Evolutionary conservation across 2,797 vertebrate species (phyloP).

Genomic region (Fistularia commersonii): DNA sequence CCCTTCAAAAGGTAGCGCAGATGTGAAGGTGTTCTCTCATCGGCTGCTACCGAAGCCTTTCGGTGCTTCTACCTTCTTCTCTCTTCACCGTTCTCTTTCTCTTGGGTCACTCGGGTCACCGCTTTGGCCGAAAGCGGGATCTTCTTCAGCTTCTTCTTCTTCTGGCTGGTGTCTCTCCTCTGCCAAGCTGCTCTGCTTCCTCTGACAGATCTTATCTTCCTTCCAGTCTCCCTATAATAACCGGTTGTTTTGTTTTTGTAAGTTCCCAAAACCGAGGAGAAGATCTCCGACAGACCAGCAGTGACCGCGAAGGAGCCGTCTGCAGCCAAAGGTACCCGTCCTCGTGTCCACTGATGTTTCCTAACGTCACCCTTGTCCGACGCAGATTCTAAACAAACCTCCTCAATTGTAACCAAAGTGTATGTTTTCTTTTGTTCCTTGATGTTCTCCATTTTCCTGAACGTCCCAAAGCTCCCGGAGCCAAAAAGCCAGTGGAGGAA

Average conservation of each 20-base stretch:
- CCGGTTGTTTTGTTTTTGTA: constrained; percentile 47
- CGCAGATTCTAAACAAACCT: too few relatives aligned
- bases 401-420: too few relatives aligned
- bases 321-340: constrained; percentile 66
- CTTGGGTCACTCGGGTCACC: too few relatives aligned
- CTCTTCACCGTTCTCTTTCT: neutral
- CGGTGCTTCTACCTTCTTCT: constrained; percentile 19
- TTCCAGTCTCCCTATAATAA: constrained; percentile 21
- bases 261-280: constrained; percentile 58
- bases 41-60: constrained; percentile 19
- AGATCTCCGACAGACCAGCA: constrained; percentile 45
- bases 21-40: neutral
- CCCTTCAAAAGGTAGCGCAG: constrained; percentile 64
- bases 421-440: too few relatives aligned
- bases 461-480: constrained; percentile 54
- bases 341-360: neutral
- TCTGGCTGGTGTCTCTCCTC: too few relatives aligned
- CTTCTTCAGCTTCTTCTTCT: too few relatives aligned
- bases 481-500: constrained; percentile 69
- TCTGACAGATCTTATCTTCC: constrained; percentile 1
- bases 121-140: too few relatives aligned
- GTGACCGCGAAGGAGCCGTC: constrained; percentile 45
- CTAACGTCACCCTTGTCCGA: too few relatives aligned
- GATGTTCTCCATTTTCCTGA: constrained; percentile 11
- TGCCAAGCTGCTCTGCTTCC: too few relatives aligned